Evolutionary conservation across 2,888 invertebrate species (phyloP).

Genomic region (Ormyrus labotus): DNA sequence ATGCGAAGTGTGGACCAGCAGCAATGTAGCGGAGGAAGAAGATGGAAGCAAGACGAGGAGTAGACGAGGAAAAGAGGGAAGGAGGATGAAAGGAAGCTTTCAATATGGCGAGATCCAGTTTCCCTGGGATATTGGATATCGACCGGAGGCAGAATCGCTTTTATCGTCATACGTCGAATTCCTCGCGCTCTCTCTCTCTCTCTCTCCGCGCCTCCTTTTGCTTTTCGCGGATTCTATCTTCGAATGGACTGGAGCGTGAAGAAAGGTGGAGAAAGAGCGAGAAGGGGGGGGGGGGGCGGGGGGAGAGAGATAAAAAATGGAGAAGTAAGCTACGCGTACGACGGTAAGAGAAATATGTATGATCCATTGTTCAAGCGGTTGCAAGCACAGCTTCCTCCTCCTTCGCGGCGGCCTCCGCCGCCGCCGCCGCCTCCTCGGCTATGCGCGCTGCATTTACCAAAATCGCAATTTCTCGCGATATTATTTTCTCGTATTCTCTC

Average conservation of each 20-base stretch:
- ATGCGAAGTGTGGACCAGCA: background rate
- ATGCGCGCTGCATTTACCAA: constrained; percentile 28
- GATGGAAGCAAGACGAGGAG: no score
- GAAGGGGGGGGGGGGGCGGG: background rate
- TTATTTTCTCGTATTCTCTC: constrained; percentile 28
- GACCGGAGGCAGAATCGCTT: constrained; percentile 52
- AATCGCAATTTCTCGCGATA: constrained; percentile 46
- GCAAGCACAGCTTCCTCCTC: background rate
- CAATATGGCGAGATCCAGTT: constrained; percentile 56
- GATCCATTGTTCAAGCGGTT: constrained; percentile 40
- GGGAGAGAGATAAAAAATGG: background rate
- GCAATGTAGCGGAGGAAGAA: no score
- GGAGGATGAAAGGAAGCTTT: constrained; percentile 49
- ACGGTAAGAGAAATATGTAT: constrained; percentile 31
- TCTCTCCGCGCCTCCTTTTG: background rate
- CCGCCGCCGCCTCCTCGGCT: no score
- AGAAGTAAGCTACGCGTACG: background rate
- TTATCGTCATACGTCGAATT: constrained; percentile 52
- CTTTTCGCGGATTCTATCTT: constrained; percentile 44
- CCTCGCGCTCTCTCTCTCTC: constrained; percentile 14
- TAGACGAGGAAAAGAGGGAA: no score
- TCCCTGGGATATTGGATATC: constrained; percentile 55
- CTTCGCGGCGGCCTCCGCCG: background rate
- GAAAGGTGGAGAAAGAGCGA: background rate
- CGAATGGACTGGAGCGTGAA: constrained; percentile 34